phyloP scores from a whole-genome alignment of 2,888 invertebrate genomes.

The Danaus chrysippus region DNA sequence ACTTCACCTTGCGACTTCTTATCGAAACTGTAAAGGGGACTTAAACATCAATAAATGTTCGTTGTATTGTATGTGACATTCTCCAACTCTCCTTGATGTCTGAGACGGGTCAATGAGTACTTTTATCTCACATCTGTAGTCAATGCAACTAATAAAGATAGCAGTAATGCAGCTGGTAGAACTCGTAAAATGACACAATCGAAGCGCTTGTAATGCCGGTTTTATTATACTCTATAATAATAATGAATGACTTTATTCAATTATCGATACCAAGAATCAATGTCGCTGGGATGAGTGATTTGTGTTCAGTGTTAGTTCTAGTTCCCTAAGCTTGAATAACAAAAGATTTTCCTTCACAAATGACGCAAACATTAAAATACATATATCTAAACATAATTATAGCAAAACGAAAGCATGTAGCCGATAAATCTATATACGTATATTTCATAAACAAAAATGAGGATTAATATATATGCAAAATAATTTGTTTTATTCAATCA shows the following conservation, averaged over 20 bases:
- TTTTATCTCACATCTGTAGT: slow-evolving; percentile 46
- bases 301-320: slow-evolving; percentile 37
- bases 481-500: no score
- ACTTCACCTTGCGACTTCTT: slow-evolving; percentile 10
- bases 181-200: slow-evolving; percentile 71
- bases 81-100: slow-evolving; percentile 24
- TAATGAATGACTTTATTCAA: slow-evolving; percentile 76
- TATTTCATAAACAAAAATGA: no score
- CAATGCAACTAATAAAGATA: slow-evolving; percentile 67
- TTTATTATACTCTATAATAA: slow-evolving; percentile 57
- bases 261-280: slow-evolving; percentile 68
- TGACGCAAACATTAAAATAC: neutral
- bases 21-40: slow-evolving; percentile 8
- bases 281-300: slow-evolving; percentile 65
- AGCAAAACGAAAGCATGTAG: neutral
- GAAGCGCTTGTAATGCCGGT: slow-evolving; percentile 57
- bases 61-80: slow-evolving; percentile 16
- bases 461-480: no score
- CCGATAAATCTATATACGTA: no score
- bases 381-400: neutral
- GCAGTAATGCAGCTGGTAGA: slow-evolving; percentile 66
- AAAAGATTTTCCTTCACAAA: slow-evolving; percentile 7
- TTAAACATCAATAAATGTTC: slow-evolving; percentile 12
- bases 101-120: slow-evolving; percentile 35
- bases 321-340: neutral